Evolutionary conservation across 2,888 invertebrate genomes (phyloP), one percentile per base, ranked within the genome.

Genomic region (Ormyrus nitidulus): DNA sequence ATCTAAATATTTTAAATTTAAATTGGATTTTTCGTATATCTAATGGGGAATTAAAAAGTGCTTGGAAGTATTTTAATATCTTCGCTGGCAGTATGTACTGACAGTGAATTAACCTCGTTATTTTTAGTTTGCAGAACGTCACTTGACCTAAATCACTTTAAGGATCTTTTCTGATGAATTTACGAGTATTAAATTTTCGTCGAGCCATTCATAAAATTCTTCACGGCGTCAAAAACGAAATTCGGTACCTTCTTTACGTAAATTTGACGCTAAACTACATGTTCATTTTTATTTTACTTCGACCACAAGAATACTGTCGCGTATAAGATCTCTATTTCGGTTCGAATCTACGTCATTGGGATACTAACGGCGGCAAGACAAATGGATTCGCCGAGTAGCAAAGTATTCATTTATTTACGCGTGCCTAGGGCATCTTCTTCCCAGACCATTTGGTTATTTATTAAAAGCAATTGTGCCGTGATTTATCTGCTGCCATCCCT

Each of bases 61-160:
- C 34, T 34, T 34, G 34, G 4, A 34, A 34, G 34, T 34, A 34
- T 34, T 34, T 34, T 34, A 34, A 34, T 34, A 34, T 34, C 34
- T 34, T 34, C 4, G 34, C 34, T 34, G 34, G 34, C 34, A 34
- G 34, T 4, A 4, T 34, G n/a, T 19, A 19, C 5, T 11, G 54
- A 11, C 7, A 54, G 9, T 54, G 51, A 65, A 51, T 65, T 49
- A 65, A 65, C 5, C 34, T 34, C 34, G 19, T 34, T 66, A 66
- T 66, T 66, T 53, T 66, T 34, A 53, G 51, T 6, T 7, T 6
- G 51, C 10, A 11, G 34, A 53, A 11, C 13, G 66, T 66, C 66
- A 66, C 66, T 66, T 66, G 66, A 66, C 66, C 66, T 53, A 49
- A 66, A 66, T 66, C 53, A 49, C 66, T 66, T 66, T 53, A 66